Base-by-base conservation (phyloP, 1,140 invertebrate genomes). In the Pogonognathellus flavescens region DNA sequence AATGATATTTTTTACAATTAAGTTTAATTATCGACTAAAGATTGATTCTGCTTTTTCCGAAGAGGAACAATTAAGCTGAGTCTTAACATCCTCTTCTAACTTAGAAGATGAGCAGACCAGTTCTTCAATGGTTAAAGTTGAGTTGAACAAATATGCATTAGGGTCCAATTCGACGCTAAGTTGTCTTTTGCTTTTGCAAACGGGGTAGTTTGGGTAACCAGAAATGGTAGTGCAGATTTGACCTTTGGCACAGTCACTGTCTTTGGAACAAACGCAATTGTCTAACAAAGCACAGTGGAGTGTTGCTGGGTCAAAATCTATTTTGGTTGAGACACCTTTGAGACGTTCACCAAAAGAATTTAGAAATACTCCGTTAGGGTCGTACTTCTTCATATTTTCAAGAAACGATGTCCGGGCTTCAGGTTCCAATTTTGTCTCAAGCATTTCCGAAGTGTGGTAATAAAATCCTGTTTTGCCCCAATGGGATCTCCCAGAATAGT, bases 261-360 rank as follows among this genome's bases (percentile, higher is more conserved):
- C n/a, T 11, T 11, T 60, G 20, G 11, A 13, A 62, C 86, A 87
- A 53, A 84, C 10, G 50, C 86, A 87, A 50, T 84, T 76, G 80
- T 87, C 86, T 49, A 84, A 83, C 2, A 87, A 20, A 55, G 86
- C 86, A 76, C 86, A 84, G n/a, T 59, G 86, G 14, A 8, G 59
- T 18, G 82, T 60, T 9, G 14, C 0, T 4, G 83, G 83, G 49
- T 87, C 80, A 7, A 80, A 16, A 13, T n/a, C 10, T 2, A 60
- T 22, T 13, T 53, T 41, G 14, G 57, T 25, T 31, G 41, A 62
- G 4, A 8, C 4, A 31, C 49, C 57, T 0, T 84, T 59, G 1
- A 87, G 3, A n/a, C 86, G 1, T 57, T 25, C 1, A 16, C 83
- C 83, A 52, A 87, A 87, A 18, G 53, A 31, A 59, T 87, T 87